phyloP scores from a whole-genome alignment of 2,113 vertebrate genomes.

The Bungarus multicinctus region DNA sequence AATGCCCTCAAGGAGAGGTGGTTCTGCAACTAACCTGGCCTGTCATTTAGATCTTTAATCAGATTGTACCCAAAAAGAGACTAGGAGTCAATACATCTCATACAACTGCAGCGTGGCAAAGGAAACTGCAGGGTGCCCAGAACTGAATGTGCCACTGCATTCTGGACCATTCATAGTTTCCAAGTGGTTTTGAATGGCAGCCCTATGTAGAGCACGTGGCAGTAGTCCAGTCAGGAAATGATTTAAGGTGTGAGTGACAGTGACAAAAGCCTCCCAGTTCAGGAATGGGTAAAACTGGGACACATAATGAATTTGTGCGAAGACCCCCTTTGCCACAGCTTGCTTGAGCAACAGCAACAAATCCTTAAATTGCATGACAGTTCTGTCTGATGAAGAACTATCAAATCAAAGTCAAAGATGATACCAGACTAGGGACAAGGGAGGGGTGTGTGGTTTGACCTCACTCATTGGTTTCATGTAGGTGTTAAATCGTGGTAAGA shows the following conservation, averaged over 20 bases:
- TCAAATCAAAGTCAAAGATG: not conserved
- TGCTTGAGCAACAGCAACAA: not conserved
- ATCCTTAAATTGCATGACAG: not conserved
- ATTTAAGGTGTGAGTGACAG: not conserved
- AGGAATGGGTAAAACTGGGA: not conserved
- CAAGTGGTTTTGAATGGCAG: not conserved
- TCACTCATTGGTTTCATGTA: not conserved
- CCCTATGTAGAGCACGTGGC: not conserved
- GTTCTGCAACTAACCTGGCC: not conserved
- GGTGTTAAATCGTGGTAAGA: not conserved
- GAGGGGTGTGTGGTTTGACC: not conserved
- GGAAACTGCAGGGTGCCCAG: not conserved
- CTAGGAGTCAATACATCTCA: not conserved
- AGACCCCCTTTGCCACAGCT: not conserved
- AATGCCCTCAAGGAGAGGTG: not conserved
- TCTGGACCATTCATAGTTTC: not conserved
- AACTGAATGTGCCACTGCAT: not conserved
- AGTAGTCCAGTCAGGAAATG: not conserved
- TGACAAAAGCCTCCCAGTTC: not conserved
- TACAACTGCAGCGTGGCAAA: not conserved
- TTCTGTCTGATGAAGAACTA: not conserved
- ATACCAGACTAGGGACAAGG: not conserved
- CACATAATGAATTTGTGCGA: not conserved
- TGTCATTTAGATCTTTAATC: not conserved
- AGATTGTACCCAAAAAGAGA: not conserved